Conservation (phyloP, 1,140 invertebrate genomes). For the Calycopis cecrops region DNA sequence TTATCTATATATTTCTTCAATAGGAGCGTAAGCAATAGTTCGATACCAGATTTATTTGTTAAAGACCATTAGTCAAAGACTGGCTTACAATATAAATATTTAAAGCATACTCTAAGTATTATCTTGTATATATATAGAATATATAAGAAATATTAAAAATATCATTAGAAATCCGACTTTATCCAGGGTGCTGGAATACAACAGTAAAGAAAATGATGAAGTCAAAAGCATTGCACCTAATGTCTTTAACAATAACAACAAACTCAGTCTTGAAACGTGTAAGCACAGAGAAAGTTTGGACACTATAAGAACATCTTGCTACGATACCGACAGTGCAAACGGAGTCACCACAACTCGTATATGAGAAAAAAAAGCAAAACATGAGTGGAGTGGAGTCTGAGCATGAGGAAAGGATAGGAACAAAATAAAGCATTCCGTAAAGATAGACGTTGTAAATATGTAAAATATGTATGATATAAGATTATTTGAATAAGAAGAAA, state of each 20-base stretch:
- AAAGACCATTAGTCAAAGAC: background rate
- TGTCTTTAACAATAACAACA: conserved; percentile 9
- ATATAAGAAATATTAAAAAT: conserved; percentile 1
- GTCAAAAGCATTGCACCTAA: conserved; percentile 23
- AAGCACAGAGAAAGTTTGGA: conserved; percentile 40
- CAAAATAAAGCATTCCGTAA: too few species aligned
- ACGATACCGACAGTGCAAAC: conserved; percentile 31
- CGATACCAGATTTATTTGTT: background rate
- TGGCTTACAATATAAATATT: background rate
- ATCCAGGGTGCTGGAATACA: conserved; percentile 12
- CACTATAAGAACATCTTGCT: conserved; percentile 36
- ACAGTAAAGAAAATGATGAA: conserved; percentile 21
- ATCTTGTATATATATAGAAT: conserved; percentile 7
- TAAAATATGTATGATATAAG: background rate
- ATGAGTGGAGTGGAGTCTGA: too few species aligned
- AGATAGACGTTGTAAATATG: background rate
- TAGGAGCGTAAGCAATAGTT: conserved; percentile 1
- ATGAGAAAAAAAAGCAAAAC: too few species aligned
- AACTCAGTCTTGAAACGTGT: conserved; percentile 25
- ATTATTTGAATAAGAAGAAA: background rate
- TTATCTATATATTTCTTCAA: background rate
- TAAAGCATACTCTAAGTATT: background rate
- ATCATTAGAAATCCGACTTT: conserved; percentile 4
- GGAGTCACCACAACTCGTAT: conserved; percentile 18
- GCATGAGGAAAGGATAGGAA: too few species aligned